Conservation (phyloP, 2,113 vertebrate species). For the Herpailurus yagouaroundi region DNA sequence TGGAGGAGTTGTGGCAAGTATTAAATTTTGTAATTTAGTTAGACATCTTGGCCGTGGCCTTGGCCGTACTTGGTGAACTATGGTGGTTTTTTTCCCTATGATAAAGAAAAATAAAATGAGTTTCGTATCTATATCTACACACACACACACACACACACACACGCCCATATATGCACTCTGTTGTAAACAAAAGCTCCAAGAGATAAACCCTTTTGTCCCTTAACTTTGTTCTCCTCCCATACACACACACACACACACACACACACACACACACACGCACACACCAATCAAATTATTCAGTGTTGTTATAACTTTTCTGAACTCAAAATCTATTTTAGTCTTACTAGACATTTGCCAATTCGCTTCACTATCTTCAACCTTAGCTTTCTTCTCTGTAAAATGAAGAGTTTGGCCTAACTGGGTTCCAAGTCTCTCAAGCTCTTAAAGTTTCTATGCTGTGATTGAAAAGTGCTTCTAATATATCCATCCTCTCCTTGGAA, state of each 20-base stretch:
- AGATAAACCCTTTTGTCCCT: not conserved
- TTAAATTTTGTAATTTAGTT: slow-evolving; percentile 71
- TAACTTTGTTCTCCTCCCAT: not conserved
- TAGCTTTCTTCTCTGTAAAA: not conserved
- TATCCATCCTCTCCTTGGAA: not conserved
- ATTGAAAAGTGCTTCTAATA: not conserved
- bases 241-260: no score
- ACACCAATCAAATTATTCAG: not conserved
- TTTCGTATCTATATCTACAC: not conserved
- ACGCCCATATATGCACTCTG: fast-evolving
- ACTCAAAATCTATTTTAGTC: not conserved
- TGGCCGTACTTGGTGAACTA: slow-evolving; percentile 35
- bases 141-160: not conserved
- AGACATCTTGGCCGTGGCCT: slow-evolving; percentile 42
- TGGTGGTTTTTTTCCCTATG: not conserved
- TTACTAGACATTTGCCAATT: not conserved
- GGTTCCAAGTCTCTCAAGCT: not conserved
- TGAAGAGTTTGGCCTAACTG: not conserved
- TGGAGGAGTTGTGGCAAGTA: slow-evolving; percentile 48
- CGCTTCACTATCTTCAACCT: not conserved
- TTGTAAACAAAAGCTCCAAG: slow-evolving; percentile 10
- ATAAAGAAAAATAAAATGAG: slow-evolving; percentile 55
- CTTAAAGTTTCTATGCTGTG: not conserved
- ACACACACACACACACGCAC: not conserved
- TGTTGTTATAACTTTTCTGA: not conserved